phyloP scores from a whole-genome alignment of 2,113 vertebrate genomes.

The Colinus virginianus region DNA sequence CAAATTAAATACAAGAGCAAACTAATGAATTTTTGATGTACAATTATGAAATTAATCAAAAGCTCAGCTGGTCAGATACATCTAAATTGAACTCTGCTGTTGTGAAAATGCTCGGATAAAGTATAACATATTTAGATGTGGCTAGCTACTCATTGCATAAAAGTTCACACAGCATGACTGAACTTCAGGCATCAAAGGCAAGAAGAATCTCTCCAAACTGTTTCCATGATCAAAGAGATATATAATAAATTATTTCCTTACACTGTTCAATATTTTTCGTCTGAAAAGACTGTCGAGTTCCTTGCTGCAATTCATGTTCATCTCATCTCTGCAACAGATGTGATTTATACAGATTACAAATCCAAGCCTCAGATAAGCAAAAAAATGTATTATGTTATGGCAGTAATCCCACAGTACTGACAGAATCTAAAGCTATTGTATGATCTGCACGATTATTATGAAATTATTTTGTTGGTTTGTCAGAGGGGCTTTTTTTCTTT shows the following conservation, averaged over 20 bases:
- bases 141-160: not conserved
- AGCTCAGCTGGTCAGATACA: not conserved
- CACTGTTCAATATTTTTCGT: not conserved
- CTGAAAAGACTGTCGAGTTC: not conserved
- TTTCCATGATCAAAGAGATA: not conserved
- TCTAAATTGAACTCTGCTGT: not conserved
- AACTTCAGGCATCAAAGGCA: not conserved
- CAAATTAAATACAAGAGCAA: not conserved
- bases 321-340: not conserved
- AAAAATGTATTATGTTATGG: not conserved
- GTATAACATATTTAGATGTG: not conserved
- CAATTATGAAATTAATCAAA: not conserved
- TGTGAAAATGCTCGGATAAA: not conserved
- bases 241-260: not conserved
- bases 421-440: not conserved
- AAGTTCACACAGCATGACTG: not conserved
- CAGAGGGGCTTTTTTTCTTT: not conserved
- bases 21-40: not conserved
- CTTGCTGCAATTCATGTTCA: not conserved
- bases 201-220: not conserved
- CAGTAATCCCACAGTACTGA: not conserved
- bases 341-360: not conserved
- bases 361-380: not conserved
- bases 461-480: not conserved
- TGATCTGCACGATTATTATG: not conserved